A percentile compares a stretch with the other conserved stretches of the same genome.
phyloP scores from a whole-genome alignment of 2,888 invertebrate species.

The Macaria liturata region DNA sequence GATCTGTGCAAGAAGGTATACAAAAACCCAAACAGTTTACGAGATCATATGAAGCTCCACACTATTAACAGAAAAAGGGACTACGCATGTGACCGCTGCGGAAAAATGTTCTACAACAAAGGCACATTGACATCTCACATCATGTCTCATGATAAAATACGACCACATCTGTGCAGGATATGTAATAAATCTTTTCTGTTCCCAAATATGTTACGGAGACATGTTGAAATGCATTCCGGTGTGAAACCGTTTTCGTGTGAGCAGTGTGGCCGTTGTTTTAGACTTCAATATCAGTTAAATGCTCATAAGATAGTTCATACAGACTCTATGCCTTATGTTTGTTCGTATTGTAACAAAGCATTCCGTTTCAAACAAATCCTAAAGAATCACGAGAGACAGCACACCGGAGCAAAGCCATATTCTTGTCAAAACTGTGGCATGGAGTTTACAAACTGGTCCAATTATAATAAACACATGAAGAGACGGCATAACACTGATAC shows the following conservation, averaged over 20 bases:
- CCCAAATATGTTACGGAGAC: slow-evolving; percentile 70
- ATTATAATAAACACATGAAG: slow-evolving; percentile 93
- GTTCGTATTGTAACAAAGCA: slow-evolving; percentile 89
- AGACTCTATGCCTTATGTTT: slow-evolving; percentile 90
- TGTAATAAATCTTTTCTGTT: slow-evolving; percentile 72
- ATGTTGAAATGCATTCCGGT: slow-evolving; percentile 74
- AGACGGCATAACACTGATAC: slow-evolving; percentile 85
- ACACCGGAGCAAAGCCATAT: slow-evolving; percentile 88
- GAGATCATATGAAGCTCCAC: slow-evolving; percentile 61
- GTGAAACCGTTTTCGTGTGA: slow-evolving; percentile 73
- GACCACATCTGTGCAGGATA: slow-evolving; percentile 69
- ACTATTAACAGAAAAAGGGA: slow-evolving; percentile 68
- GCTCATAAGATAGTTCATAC: slow-evolving; percentile 91
- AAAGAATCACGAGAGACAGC: slow-evolving; percentile 89
- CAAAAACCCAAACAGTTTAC: slow-evolving; percentile 55
- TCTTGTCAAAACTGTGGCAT: slow-evolving; percentile 87
- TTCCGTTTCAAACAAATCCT: slow-evolving; percentile 89
- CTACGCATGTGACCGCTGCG: slow-evolving; percentile 73
- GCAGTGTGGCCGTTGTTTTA: slow-evolving; percentile 70
- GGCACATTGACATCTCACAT: slow-evolving; percentile 73
- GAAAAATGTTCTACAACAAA: slow-evolving; percentile 74
- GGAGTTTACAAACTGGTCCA: slow-evolving; percentile 92
- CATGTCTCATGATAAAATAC: slow-evolving; percentile 68
- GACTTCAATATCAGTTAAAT: slow-evolving; percentile 88
- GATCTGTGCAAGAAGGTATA: slow-evolving; percentile 67